Evolutionary conservation across 92 coral and sea anemone genomes (phyloP), one percentile per base, ranked within the genome.

Genomic region (Desmophyllum pertusum): DNA sequence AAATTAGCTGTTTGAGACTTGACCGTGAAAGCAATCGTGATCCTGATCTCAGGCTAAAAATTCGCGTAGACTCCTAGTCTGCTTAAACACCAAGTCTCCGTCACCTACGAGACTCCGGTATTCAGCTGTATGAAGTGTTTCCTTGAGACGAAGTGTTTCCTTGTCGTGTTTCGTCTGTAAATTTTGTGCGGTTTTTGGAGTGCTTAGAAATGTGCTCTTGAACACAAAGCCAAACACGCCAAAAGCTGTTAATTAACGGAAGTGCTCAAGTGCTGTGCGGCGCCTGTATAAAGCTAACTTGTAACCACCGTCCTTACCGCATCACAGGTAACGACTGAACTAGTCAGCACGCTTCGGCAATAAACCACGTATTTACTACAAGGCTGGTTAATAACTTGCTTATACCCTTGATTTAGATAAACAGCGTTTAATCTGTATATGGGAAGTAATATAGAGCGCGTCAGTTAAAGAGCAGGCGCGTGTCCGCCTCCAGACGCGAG

Each of bases 221-320:
- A 38, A 21, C 6, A 76, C 67, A 35, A 53, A 53, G 68, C 21
- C 18, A 50, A 74, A 46, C 29, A 21, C 23, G 63, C 63, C 29
- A 8, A 55, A n/a, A 13, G 25, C 27, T 51, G 46, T 21, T 75
- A 51, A 35, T 76, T 50, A 25, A 29, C 80, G 80, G 80, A 76
- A 35, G 80, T 76, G 41, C 37, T 76, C 25, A 76, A 76, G 41
- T 66, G 40, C 33, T 3, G 2, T 18, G 11, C 38, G 38, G 40
- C 38, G 37, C 40, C 38, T 31, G 7, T n/a, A 14, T 29, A 27
- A 4, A 23, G 29, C 35, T 35, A 4, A 55, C 63, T 48, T 17
- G 3, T 5, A 14, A 21, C 30, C 10, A 23, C 8, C 63, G 25
- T n/a, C n/a, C n/a, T n/a, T n/a, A n/a, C n/a, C n/a, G n/a, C n/a